Evolutionary conservation across 2,113 vertebrate genomes (phyloP), one percentile per base, ranked within the genome.

Genomic region (Melozone crissalis): DNA sequence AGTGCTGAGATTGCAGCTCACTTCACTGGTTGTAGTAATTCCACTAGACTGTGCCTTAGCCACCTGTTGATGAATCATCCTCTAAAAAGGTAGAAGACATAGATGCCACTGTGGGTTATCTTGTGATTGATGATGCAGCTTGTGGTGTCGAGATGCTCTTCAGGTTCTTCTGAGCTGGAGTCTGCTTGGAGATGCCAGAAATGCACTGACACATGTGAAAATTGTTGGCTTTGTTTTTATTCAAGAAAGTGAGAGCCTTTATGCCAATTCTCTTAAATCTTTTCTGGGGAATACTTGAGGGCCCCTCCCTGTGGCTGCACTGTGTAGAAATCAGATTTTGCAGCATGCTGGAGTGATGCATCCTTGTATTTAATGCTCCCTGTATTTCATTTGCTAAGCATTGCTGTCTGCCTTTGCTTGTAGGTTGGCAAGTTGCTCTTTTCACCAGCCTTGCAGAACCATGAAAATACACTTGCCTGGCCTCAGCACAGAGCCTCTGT

Each of bases 331-430:
- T 69, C 0, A 0, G 55, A 47, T 91, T 94, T 90, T 91, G 54
- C 67, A 76, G 67, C 26, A 0, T 66, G 41, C 41, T 78, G 55
- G 52, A 84, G 46, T 89, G 71, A 59, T 33, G 4, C 67, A 69
- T 74, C 71, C 75, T 93, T 91, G 55, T 77, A 63, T 59, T 0
- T 76, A 74, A 41, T 44, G 72, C 68, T 95, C 55, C 62, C 59
- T 55, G 47, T 65, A 47, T 95, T 89, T 83, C 52, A 54, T 92
- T 86, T 93, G 47, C 68, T 63, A 77, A 90, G 78, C 58, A 4
- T 69, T 92, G 55, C 87, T 94, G 79, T 88, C 87, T 94, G 87
- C 63, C 90, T 61, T 89, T 89, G 79, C 47, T 91, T 95, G 80
- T 92, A 67, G 54, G 68, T 65, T 94, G 83, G 82, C 65, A 88